Base-by-base conservation (phyloP, 2,113 vertebrate genomes). In the Ciconia maguari region DNA sequence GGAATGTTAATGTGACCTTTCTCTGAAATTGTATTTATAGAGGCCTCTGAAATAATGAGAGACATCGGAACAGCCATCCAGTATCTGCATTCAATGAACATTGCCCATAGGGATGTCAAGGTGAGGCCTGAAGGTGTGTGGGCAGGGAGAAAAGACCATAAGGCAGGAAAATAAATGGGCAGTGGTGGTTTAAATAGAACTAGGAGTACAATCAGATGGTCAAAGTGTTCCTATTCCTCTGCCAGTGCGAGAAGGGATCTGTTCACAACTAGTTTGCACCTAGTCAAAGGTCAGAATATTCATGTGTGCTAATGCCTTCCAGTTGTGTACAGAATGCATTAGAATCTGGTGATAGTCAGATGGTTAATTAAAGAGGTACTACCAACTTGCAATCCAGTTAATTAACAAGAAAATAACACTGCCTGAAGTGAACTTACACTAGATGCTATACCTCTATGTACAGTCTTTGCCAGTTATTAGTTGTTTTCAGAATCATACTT, bases 91-190 rank as follows among this genome's bases (percentile, higher is more conserved):
- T 98, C 98, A 66, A 98, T 99, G 90, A 98, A 99, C 96, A 99
- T 99, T 1, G 99, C 99, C 7, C 99, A 99, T 97, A 98, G 99
- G 94, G 99, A 99, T 8, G 99, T 99, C 94, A 99, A 99, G 99
- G 99, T 99, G 94, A 97, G 92, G 34, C 42, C 87, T 61, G 52
- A 69, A 65, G 87, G 51, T 13, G 65, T 64, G 66, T 76, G 93
- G 69, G 42, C 52, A 52, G 90, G 64, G 49, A 62, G 60, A 57
- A n/a, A 21, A 52, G 38, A 68, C 3, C 69, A 25, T 3, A 11
- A 4, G 25, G 38, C 78, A 82, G 71, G 52, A 36, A 83, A 83
- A 49, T 46, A 21, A 51, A 62, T 42, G 76, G 81, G 26, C 38
- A 44, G 42, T 49, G 36, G 32, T 71, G 71, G 19, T 75, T 93